phyloP scores from a whole-genome alignment of 1,140 invertebrate species.

The Conus ventricosus region DNA sequence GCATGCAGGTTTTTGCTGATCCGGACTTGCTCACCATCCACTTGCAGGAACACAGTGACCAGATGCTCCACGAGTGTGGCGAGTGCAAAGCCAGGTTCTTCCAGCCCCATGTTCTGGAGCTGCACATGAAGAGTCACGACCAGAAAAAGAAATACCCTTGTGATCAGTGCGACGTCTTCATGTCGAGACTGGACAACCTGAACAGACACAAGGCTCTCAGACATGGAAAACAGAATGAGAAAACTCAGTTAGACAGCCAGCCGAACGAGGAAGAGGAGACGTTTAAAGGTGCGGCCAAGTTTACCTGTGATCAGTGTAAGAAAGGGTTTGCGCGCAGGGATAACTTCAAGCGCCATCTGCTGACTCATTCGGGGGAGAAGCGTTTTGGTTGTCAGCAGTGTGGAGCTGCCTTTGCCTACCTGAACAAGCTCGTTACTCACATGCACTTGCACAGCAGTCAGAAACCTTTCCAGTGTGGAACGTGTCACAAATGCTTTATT shows the following conservation, averaged over 20 bases:
- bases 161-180: background rate
- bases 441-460: background rate
- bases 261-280: background rate
- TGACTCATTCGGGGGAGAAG: constrained; percentile 96
- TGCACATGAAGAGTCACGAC: constrained; percentile 6
- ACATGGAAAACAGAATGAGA: background rate
- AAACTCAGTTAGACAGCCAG: background rate
- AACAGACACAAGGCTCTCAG: background rate
- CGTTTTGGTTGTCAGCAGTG: constrained; percentile 78
- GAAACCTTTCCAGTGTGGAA: constrained; percentile 1
- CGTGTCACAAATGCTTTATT: background rate
- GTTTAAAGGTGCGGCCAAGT: background rate
- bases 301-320: background rate
- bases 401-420: constrained; percentile 21
- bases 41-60: constrained; percentile 41
- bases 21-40: constrained; percentile 36
- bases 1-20: constrained; percentile 33
- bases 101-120: background rate
- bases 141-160: background rate
- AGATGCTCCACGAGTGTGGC: constrained; percentile 24
- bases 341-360: constrained; percentile 78
- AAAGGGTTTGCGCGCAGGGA: background rate
- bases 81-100: constrained; percentile 10
- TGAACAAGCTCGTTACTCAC: background rate
- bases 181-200: background rate